phyloP scores from a whole-genome alignment of 2,888 invertebrate genomes.

The Xestia c-nigrum region DNA sequence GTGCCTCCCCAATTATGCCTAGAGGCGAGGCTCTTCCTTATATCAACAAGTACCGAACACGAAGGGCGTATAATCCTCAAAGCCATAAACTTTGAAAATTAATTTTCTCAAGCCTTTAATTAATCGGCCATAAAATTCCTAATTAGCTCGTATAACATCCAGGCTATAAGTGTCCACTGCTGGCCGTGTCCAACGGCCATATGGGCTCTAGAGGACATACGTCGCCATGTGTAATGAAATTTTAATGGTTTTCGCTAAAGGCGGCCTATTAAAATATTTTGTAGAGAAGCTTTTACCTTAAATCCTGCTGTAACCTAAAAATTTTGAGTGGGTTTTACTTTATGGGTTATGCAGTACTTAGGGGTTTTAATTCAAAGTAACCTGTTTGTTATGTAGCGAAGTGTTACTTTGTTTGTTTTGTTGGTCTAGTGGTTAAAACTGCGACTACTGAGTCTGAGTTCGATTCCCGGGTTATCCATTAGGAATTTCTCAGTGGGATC shows the following conservation, averaged over 20 bases:
- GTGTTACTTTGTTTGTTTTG: not conserved
- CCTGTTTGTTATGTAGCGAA: not conserved
- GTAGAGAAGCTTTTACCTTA: conserved; percentile 24
- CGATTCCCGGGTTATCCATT: not conserved
- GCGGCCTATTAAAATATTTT: conserved; percentile 26
- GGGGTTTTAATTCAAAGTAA: conserved; percentile 11
- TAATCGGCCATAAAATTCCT: conserved; percentile 44
- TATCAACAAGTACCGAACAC: conserved; percentile 1
- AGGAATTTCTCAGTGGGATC: not conserved
- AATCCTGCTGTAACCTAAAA: conserved; percentile 25
- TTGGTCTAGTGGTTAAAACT: not conserved
- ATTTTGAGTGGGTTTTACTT: not conserved
- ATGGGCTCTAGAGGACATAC: not conserved
- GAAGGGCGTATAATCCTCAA: not conserved
- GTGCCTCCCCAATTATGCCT: not conserved
- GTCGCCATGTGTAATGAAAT: not conserved
- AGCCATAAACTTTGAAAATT: conserved; percentile 13
- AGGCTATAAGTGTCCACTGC: conserved; percentile 28
- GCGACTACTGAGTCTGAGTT: not conserved
- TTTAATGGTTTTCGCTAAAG: conserved; percentile 37
- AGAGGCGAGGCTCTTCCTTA: not conserved
- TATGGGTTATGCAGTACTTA: conserved; percentile 10
- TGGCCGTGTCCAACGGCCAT: conserved; percentile 6
- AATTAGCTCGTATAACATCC: conserved; percentile 44
- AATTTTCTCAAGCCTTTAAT: conserved; percentile 25